A percentile compares a stretch with the other conserved stretches of the same genome.
Conservation (phyloP, 1,140 invertebrate species). For the Euglossa dilemma region DNA sequence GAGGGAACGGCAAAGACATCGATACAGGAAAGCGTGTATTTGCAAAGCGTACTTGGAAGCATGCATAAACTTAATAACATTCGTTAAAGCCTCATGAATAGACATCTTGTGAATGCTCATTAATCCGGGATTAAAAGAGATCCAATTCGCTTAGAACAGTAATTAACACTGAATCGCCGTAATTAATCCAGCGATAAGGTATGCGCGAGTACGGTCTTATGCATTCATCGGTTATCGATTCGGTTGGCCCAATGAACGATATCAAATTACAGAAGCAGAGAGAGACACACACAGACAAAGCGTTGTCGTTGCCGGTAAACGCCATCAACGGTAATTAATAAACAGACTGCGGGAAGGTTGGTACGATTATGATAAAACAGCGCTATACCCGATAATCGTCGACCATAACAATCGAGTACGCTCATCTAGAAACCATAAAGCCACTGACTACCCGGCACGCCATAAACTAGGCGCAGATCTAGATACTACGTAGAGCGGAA, state of each 20-base stretch:
- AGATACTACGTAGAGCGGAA: not conserved
- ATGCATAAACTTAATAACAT: not conserved
- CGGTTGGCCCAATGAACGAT: not conserved
- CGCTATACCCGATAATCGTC: not conserved
- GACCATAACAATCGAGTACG: too few species aligned
- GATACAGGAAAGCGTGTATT: too few species aligned
- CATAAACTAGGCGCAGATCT: not conserved
- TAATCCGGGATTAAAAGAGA: slow-evolving; percentile 24
- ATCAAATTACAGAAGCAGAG: not conserved
- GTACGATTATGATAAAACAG: not conserved
- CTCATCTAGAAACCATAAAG: not conserved
- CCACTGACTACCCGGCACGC: not conserved
- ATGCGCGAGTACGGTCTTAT: not conserved
- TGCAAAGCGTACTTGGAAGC: too few species aligned
- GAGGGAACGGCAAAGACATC: too few species aligned
- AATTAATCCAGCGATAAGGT: slow-evolving; percentile 38
- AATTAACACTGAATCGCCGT: slow-evolving; percentile 17
- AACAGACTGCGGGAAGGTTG: not conserved
- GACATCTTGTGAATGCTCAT: not conserved
- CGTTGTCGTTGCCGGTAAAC: not conserved
- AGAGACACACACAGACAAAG: not conserved
- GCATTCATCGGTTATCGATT: slow-evolving; percentile 39
- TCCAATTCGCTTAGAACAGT: not conserved
- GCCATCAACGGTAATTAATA: slow-evolving; percentile 11
- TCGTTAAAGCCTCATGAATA: not conserved